These are phyloP conservation scores for Ornithorhynchus anatinus DNA, from an alignment of 2,113 vertebrate genomes.

Conservation along the genomic window DNA sequence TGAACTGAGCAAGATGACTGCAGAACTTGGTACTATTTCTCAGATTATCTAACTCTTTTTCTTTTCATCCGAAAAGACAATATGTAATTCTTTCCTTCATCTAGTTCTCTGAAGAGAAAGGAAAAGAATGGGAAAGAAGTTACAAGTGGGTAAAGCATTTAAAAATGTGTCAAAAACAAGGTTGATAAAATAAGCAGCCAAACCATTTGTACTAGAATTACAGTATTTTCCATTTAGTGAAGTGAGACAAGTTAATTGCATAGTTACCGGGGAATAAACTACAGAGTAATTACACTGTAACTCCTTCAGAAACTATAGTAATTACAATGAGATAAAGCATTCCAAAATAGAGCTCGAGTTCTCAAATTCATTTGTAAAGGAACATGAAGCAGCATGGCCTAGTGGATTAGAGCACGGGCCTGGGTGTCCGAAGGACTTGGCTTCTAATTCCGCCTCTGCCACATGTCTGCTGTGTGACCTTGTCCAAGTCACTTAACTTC, in stretches of 20 bases:
- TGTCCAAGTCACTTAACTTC: background rate
- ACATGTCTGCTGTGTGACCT: background rate
- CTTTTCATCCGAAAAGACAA: constrained; percentile 12
- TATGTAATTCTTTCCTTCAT: constrained; percentile 22
- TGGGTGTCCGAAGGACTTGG: too few species aligned
- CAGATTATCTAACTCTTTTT: constrained; percentile 3
- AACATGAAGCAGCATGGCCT: background rate
- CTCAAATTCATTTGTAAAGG: background rate
- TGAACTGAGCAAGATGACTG: background rate
- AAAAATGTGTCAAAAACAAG: constrained; percentile 35
- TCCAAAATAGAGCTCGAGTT: constrained; percentile 47
- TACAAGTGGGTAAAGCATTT: background rate
- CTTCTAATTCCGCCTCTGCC: too few species aligned
- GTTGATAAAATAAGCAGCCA: constrained; percentile 11
- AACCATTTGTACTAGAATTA: constrained; percentile 45
- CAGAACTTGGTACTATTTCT: background rate
- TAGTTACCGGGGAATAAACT: constrained; percentile 55
- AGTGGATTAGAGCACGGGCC: accelerated
- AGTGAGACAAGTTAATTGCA: constrained; percentile 70
- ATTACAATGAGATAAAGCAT: constrained; percentile 51
- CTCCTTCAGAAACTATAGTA: constrained; percentile 49
- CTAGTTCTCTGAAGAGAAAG: background rate
- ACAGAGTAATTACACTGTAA: constrained; percentile 54
- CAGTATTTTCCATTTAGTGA: constrained; percentile 55
- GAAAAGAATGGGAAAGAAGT: constrained; percentile 1